Base-by-base conservation (phyloP, 2,113 vertebrate species). In the Myotis lucifugus region DNA sequence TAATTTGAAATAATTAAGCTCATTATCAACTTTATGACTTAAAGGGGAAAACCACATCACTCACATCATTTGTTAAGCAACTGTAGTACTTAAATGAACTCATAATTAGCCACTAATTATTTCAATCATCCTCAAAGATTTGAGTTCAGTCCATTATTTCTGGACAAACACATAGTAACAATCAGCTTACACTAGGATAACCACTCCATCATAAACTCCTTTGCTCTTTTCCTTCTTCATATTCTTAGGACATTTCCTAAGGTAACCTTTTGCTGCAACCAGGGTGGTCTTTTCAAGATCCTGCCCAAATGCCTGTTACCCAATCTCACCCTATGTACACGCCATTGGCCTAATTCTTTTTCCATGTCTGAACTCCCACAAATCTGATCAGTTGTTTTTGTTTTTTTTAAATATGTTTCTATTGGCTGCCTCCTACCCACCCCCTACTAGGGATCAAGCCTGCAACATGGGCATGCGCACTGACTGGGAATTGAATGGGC, bases 31-130 rank as follows among this genome's bases (percentile, higher is more conserved):
- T 96, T 94, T 84, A 88, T 93, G 83, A 78, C 59, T 94, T 96
- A 93, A 83, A 29, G 74, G 52, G 12, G 85, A 92, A 96, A 97
- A 76, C 95, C 88, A 88, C 96, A 96, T 95, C 96, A 96, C 37
- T 96, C 54, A 72, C 64, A 66, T 86, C 37, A 87, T 95, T 96
- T 78, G 66, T 96, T 90, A 93, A 88, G 85, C 95, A 97, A 92
- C 85, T 84, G 17, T 67, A 79, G 64, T 82, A 96, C 93, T 94
- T 94, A 93, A 97, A 92, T 96, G 52, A 95, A 91, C 32, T 93
- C 34, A n/a, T 93, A 95, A 94, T 95, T 96, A 94, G 13, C 11
- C 61, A 89, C 72, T 88, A 96, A 72, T 96, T 96, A 97, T 95
- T 96, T 94, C 70, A 92, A 14, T 94, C 83, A 86, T 73, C 77